Conservation (phyloP, 1,140 invertebrate species). For the Melitaea cinxia region DNA sequence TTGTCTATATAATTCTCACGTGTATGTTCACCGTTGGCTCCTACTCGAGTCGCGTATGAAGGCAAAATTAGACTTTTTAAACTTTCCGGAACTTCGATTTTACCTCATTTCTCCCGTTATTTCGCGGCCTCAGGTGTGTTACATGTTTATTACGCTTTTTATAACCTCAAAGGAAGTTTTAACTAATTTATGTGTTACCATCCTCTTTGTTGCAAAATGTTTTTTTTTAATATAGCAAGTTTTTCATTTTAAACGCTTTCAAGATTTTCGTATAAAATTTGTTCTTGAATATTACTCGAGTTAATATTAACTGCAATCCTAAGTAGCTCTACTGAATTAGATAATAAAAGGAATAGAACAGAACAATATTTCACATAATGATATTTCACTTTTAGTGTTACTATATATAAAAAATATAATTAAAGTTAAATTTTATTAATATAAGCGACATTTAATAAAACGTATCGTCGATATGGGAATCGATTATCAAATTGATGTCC, state of each 20-base stretch:
- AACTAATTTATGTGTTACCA: constrained; percentile 25
- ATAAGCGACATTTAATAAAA: constrained; percentile 10
- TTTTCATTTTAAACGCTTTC: not conserved
- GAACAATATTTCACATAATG: too few relatives aligned
- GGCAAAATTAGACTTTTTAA: constrained; percentile 78
- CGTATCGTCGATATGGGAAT: constrained; percentile 26
- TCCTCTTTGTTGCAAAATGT: constrained; percentile 4
- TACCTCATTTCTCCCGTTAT: constrained; percentile 61
- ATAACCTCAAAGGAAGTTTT: constrained; percentile 27
- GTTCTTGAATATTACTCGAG: not conserved
- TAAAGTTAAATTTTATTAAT: not conserved
- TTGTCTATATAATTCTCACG: constrained; percentile 19
- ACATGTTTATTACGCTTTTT: constrained; percentile 54
- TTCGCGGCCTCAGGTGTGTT: constrained; percentile 51
- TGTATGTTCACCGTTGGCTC: constrained; percentile 43
- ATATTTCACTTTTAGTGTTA: too few relatives aligned
- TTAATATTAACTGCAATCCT: not conserved
- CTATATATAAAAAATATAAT: not conserved
- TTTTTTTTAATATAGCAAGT: constrained; percentile 4
- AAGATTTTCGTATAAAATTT: not conserved
- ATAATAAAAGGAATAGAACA: too few relatives aligned
- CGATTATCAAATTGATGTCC: constrained; percentile 37
- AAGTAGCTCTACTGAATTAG: too few relatives aligned
- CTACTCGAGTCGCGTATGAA: constrained; percentile 73
- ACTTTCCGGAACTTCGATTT: constrained; percentile 71